Base-by-base conservation (phyloP, 2,797 vertebrate species). In the Poliocrania exsul region DNA sequence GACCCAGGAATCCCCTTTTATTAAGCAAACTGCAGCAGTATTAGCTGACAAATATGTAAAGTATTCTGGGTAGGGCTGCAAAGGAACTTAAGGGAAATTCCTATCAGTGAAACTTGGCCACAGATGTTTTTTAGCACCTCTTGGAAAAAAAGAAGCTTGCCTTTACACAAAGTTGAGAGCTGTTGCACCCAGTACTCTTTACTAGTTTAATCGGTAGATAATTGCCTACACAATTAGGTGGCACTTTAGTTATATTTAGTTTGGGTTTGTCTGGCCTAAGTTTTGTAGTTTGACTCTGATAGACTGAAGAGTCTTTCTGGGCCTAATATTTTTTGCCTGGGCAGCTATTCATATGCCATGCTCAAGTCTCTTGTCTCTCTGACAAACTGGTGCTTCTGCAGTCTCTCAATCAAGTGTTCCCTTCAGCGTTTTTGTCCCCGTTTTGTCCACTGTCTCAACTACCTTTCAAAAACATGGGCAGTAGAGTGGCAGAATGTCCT, bases 21-120 rank as follows among this genome's bases (percentile, higher is more conserved):
- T 79, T 86, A 69, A 86, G 67, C 42, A 88, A 74, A 82, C 81
- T 81, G 50, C 38, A 83, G 50, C 38, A 87, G 38, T 82, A 47
- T 89, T 86, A 87, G 54, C 75, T 91, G 54, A 86, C 50, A 92
- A 93, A 61, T 88, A 89, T 51, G 60, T 86, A 54, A 92, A 78
- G 54, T 83, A 93, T 94, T 91, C 33, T 2, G 13, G 69, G 72
- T 61, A 81, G 75, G 90, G 62, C 86, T 61, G 64, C 50, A 83
- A 29, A 83, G 79, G 53, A 92, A 78, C 38, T 87, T 93, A 54
- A 85, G 72, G 79, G 75, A 50, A 93, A 78, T 94, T 96, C 87
- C 95, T 81, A 53, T 71, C 57, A 37, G 49, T 50, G 58, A 33
- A 54, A 38, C 24, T 69, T 89, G 37, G 33, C 54, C 10, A 13